phyloP scores from a whole-genome alignment of 2,888 invertebrate genomes.

The Lochmaea capreae region DNA sequence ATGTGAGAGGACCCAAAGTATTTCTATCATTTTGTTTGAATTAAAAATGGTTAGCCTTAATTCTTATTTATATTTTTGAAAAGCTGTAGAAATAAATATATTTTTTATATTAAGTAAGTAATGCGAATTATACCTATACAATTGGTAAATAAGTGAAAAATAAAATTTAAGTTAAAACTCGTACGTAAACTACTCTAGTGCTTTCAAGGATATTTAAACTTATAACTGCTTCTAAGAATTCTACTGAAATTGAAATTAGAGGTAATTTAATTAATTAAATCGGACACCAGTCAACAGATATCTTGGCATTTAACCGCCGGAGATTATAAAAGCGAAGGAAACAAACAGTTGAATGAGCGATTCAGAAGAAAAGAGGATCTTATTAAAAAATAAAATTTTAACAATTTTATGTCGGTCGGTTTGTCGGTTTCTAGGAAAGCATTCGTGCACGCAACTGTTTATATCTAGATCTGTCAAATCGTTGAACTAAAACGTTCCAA shows the following conservation, averaged over 20 bases:
- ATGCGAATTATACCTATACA: no score
- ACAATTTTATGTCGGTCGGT: conserved; percentile 50
- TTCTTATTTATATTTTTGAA: no score
- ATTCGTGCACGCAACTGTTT: conserved; percentile 53
- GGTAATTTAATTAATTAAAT: conserved; percentile 43
- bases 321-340: conserved; percentile 35
- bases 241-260: conserved; percentile 26
- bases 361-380: conserved; percentile 44
- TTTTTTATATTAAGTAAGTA: no score
- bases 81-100: no score
- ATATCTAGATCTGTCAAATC: conserved; percentile 56
- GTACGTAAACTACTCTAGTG: no score
- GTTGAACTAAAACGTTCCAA: conserved; percentile 44
- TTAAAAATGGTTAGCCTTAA: no score
- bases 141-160: no score
- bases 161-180: no score
- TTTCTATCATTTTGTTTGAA: no score
- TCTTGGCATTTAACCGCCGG: conserved; percentile 11
- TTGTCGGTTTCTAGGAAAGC: conserved; percentile 55
- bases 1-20: no score
- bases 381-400: conserved; percentile 46
- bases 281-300: conserved; percentile 27
- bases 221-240: conserved; percentile 20
- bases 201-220: not conserved
- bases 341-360: conserved; percentile 42